Evolutionary conservation across 1,140 invertebrate genomes (phyloP).

Genomic region (Heliconius hewitsoni): DNA sequence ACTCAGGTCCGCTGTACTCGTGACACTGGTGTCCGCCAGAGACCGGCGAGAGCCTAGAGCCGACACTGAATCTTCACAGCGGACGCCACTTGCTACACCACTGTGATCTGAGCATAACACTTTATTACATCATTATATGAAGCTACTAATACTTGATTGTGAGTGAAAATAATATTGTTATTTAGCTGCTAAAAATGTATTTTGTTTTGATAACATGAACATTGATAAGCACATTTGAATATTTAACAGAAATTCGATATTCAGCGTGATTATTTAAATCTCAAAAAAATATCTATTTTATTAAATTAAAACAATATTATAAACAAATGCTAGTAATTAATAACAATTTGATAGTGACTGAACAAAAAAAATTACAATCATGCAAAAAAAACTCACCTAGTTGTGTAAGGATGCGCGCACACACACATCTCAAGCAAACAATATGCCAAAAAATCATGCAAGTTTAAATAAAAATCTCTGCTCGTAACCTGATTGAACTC

Average conservation of each 20-base stretch:
- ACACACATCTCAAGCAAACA: slow-evolving; percentile 60
- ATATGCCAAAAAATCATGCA: slow-evolving; percentile 64
- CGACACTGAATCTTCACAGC: slow-evolving; percentile 75
- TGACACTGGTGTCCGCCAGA: slow-evolving; percentile 90
- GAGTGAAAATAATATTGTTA: too few species aligned
- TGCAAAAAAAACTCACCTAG: slow-evolving; percentile 56
- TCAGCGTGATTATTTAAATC: background rate
- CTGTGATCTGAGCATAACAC: slow-evolving; percentile 62
- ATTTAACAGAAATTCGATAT: background rate
- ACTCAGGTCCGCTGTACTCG: slow-evolving; percentile 90
- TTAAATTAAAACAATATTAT: background rate
- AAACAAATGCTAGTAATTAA: background rate
- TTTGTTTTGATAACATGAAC: too few species aligned
- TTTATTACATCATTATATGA: slow-evolving; percentile 17
- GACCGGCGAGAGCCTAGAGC: slow-evolving; percentile 86
- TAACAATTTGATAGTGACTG: background rate
- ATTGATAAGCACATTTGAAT: background rate
- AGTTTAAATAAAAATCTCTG: slow-evolving; percentile 61
- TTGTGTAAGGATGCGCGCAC: slow-evolving; percentile 31
- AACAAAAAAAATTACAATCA: slow-evolving; percentile 35
- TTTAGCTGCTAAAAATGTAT: too few species aligned
- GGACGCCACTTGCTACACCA: slow-evolving; percentile 59
- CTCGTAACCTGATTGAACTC: slow-evolving; percentile 49
- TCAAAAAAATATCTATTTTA: background rate
- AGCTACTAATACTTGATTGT: background rate